Percentiles rank a stretch among this genome's conserved stretches.
Evolutionary conservation across 1,140 invertebrate species (phyloP).

Genomic region (Apocrypta bakeri): DNA sequence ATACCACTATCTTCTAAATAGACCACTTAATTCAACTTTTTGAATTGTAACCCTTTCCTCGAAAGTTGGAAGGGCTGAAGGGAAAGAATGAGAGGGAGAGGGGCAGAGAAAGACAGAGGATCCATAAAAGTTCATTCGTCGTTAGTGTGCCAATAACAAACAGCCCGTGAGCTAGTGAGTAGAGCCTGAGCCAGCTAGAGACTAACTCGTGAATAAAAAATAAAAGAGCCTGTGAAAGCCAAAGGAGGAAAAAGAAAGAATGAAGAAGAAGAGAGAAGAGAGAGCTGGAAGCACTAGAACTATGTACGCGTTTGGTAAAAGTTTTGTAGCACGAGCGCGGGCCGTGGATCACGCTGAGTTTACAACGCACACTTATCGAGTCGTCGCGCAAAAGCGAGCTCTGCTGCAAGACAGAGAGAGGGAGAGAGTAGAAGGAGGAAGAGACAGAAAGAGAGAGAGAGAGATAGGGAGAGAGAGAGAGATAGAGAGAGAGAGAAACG

Average conservation of each 20-base stretch:
- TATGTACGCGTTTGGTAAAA: conserved; percentile 7
- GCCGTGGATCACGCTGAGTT: conserved; percentile 50
- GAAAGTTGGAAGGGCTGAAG: not conserved
- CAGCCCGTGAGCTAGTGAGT: not conserved
- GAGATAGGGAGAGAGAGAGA: too few species aligned
- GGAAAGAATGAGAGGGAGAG: too few species aligned
- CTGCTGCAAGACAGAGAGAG: conserved; percentile 50
- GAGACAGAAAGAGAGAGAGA: too few species aligned
- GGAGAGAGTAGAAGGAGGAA: too few species aligned
- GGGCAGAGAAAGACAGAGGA: not conserved
- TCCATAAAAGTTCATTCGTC: conserved; percentile 28
- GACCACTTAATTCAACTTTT: not conserved
- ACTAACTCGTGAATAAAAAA: conserved; percentile 19
- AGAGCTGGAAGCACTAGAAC: not conserved
- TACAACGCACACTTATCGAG: conserved; percentile 49
- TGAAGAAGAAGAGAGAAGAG: not conserved
- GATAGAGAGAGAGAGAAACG: conserved; percentile 41
- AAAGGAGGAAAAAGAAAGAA: not conserved
- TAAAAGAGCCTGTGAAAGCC: not conserved
- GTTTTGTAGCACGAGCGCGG: conserved; percentile 9
- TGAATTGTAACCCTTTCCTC: not conserved
- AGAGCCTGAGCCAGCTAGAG: not conserved
- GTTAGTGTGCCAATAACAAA: conserved; percentile 34
- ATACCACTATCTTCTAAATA: not conserved
- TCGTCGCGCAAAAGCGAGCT: conserved; percentile 15